phyloP scores from a whole-genome alignment of 1,140 invertebrate genomes.

The Drosophila dunni region DNA sequence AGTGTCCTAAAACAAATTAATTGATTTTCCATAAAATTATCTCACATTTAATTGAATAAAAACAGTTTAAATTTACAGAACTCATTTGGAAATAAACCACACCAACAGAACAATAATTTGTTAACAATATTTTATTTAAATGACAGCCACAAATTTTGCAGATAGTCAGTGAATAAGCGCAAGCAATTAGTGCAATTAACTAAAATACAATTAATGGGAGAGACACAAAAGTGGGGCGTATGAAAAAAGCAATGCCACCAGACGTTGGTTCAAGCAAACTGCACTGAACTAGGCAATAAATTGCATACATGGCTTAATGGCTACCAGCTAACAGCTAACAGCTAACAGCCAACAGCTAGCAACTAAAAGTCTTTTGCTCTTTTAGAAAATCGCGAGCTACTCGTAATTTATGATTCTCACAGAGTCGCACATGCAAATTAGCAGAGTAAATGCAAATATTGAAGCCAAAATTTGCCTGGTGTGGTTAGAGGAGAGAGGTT shows the following conservation, averaged over 20 bases:
- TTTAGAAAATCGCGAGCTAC: slow-evolving; percentile 31
- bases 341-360: slow-evolving; percentile 15
- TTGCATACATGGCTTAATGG: slow-evolving; percentile 33
- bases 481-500: neutral
- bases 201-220: slow-evolving; percentile 28
- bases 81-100: slow-evolving; percentile 6
- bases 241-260: slow-evolving; percentile 54
- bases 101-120: neutral
- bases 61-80: slow-evolving; percentile 6
- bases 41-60: slow-evolving; percentile 22
- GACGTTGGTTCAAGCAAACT: slow-evolving; percentile 48
- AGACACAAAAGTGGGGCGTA: neutral
- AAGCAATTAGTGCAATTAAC: slow-evolving; percentile 75
- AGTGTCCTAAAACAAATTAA: neutral
- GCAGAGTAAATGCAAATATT: slow-evolving; percentile 54
- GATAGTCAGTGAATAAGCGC: slow-evolving; percentile 64
- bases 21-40: neutral
- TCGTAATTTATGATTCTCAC: slow-evolving; percentile 69
- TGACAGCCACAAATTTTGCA: slow-evolving; percentile 38
- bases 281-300: slow-evolving; percentile 40
- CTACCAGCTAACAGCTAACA: slow-evolving; percentile 30
- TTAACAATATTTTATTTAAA: slow-evolving; percentile 8
- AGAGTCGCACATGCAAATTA: slow-evolving; percentile 77
- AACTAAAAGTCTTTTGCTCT: slow-evolving; percentile 18
- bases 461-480: neutral